Conservation (phyloP, 1,140 invertebrate genomes). For the Sesamia nonagrioides region DNA sequence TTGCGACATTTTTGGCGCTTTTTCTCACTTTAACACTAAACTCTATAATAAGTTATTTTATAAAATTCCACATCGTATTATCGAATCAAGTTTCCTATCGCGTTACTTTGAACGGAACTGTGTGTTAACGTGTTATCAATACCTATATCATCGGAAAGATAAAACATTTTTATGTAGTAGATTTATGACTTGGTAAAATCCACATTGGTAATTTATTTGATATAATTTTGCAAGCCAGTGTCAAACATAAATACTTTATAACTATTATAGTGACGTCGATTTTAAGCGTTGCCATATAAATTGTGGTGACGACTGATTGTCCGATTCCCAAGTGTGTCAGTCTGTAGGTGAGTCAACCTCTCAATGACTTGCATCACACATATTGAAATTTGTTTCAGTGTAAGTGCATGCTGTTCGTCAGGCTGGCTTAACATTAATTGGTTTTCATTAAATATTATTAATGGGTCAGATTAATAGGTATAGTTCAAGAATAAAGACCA, state of each 20-base stretch:
- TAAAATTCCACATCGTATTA: conserved; percentile 23
- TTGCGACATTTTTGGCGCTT: conserved; percentile 79
- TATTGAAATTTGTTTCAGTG: conserved; percentile 42
- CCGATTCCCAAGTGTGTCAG: conserved; percentile 42
- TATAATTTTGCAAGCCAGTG: conserved; percentile 27
- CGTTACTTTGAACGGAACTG: conserved; percentile 9
- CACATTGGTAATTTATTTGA: not conserved
- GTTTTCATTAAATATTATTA: conserved; percentile 63
- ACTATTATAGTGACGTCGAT: conserved; percentile 32
- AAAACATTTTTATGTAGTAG: conserved; percentile 21
- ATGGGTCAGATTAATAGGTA: conserved; percentile 51
- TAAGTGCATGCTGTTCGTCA: conserved; percentile 40
- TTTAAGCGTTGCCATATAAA: conserved; percentile 42
- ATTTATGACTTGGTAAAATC: conserved; percentile 11
- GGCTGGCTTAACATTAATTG: conserved; percentile 54
- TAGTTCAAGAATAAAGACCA: conserved; percentile 37
- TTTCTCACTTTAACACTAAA: conserved; percentile 28
- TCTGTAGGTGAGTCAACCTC: conserved; percentile 50
- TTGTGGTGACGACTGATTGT: conserved; percentile 51
- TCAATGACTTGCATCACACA: conserved; percentile 50
- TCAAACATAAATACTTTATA: not conserved
- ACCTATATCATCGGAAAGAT: conserved; percentile 48
- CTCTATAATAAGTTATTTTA: not conserved
- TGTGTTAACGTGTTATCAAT: conserved; percentile 49
- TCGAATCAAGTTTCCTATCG: conserved; percentile 13